These are phyloP conservation scores for Dicyrtoma fusca DNA, from an alignment of 2,888 invertebrate species.

Conservation along the genomic window DNA sequence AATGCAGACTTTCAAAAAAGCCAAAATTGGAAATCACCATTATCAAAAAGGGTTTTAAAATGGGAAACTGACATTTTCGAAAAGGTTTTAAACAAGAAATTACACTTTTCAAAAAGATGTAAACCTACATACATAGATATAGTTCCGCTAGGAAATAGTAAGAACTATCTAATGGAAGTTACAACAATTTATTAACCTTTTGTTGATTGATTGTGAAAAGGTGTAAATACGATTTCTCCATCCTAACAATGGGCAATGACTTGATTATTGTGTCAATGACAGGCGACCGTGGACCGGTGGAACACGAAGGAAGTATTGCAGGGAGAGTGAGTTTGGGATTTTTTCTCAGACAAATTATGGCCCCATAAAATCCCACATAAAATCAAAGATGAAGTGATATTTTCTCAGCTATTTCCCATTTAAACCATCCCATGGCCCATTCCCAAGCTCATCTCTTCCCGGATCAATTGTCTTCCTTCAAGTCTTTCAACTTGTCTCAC, in stretches of 20 bases:
- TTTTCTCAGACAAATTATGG: constrained; percentile 11
- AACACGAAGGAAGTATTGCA: constrained; percentile 1
- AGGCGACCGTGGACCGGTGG: neutral
- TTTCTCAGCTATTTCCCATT: constrained; percentile 18
- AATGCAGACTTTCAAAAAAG: too few relatives aligned
- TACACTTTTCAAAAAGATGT: too few relatives aligned
- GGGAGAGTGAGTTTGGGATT: neutral
- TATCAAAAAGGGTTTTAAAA: too few relatives aligned
- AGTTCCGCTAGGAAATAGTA: neutral
- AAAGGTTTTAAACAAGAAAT: too few relatives aligned
- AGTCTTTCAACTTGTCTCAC: too few relatives aligned
- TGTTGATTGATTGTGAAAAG: too few relatives aligned
- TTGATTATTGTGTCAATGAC: constrained; percentile 22
- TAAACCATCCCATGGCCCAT: neutral
- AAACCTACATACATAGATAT: too few relatives aligned
- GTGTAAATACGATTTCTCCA: neutral
- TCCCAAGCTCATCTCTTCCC: neutral
- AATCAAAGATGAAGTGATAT: constrained; percentile 18
- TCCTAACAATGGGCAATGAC: neutral
- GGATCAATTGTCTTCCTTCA: too few relatives aligned
- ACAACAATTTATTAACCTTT: too few relatives aligned
- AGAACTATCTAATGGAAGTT: neutral
- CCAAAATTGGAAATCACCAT: too few relatives aligned
- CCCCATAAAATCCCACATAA: constrained; percentile 24
- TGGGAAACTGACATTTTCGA: too few relatives aligned